These are phyloP conservation scores for Anthonomus grandis DNA, from an alignment of 1,140 invertebrate genomes.

Conservation along the genomic window DNA sequence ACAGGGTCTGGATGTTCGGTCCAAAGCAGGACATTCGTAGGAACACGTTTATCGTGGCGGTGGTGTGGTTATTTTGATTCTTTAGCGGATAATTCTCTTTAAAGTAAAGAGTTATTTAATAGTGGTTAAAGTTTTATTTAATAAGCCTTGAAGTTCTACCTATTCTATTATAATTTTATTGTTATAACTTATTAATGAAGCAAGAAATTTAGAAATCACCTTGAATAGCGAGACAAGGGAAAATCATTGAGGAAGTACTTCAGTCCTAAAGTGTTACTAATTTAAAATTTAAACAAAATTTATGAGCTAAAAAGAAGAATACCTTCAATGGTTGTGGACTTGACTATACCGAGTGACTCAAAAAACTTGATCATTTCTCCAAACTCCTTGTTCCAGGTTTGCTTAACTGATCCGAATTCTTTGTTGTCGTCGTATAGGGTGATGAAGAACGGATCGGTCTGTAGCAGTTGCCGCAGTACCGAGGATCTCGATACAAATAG, in stretches of 20 bases:
- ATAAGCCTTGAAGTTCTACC: too few species aligned
- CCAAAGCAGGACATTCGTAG: slow-evolving; percentile 40
- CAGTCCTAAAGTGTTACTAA: too few species aligned
- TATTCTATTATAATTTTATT: too few species aligned
- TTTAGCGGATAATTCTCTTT: slow-evolving; percentile 2
- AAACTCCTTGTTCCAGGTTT: slow-evolving; percentile 37
- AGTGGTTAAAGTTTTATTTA: too few species aligned
- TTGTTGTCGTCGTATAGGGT: slow-evolving; percentile 23
- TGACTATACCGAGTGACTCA: slow-evolving; percentile 24
- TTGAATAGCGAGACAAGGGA: too few species aligned
- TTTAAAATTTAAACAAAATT: too few species aligned
- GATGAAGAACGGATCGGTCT: slow-evolving; percentile 29
- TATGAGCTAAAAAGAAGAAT: not conserved
- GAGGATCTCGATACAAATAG: slow-evolving; percentile 30
- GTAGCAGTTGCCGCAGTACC: slow-evolving; percentile 27
- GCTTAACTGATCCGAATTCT: slow-evolving; percentile 18
- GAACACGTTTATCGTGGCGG: slow-evolving; percentile 31
- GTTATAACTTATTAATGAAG: too few species aligned
- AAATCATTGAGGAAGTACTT: too few species aligned
- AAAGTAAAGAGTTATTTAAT: too few species aligned
- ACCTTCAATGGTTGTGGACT: slow-evolving; percentile 20
- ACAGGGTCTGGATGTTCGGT: slow-evolving; percentile 35
- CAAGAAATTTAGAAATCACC: too few species aligned
- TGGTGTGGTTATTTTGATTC: not conserved
- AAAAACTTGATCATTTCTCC: slow-evolving; percentile 37